These are phyloP conservation scores for Streptopelia turtur DNA, from an alignment of 2,797 vertebrate genomes.

Conservation along the genomic window DNA sequence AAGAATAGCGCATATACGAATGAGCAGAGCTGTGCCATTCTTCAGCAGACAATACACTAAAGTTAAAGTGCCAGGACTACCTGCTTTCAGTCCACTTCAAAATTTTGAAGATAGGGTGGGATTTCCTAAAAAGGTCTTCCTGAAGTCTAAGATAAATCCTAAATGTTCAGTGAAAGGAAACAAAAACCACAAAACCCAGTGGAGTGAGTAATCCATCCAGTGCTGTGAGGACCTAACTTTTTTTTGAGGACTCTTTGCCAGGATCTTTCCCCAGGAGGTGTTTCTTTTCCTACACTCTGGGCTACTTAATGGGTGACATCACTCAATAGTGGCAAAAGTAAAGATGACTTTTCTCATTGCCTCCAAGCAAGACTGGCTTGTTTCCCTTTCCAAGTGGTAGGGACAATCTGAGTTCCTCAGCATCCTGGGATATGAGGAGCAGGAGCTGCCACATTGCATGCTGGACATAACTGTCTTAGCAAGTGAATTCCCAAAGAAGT, in stretches of 20 bases:
- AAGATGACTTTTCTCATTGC: background rate
- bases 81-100: background rate
- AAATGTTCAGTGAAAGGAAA: background rate
- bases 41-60: background rate
- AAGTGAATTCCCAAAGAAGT: background rate
- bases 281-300: background rate
- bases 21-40: background rate
- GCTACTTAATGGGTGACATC: background rate
- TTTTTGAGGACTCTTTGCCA: background rate
- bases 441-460: background rate
- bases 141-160: background rate
- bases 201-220: background rate
- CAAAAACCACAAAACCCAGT: background rate
- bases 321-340: background rate
- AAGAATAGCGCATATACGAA: background rate
- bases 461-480: background rate
- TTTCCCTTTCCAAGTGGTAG: background rate
- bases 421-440: background rate
- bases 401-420: background rate
- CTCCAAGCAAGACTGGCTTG: background rate
- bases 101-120: background rate
- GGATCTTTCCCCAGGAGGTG: background rate
- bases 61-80: background rate
- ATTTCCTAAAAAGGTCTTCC: background rate
- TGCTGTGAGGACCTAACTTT: background rate